These are phyloP conservation scores for Octodonta nipae DNA, from an alignment of 2,888 invertebrate genomes.

Conservation along the genomic window DNA sequence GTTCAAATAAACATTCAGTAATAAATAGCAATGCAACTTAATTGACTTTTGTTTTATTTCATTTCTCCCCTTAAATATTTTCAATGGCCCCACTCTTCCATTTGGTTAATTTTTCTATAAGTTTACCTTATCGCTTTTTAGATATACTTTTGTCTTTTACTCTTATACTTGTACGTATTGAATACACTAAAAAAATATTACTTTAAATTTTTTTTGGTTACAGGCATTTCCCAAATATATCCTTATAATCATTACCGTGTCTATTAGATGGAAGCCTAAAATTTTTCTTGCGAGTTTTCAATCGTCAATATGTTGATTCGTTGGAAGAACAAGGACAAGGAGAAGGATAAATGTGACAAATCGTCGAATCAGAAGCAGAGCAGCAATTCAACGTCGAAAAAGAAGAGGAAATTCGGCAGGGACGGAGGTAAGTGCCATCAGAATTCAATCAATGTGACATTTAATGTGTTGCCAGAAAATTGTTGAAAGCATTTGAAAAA, in stretches of 20 bases:
- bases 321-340: conserved; percentile 77
- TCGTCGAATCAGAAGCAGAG: conserved; percentile 33
- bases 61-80: background rate
- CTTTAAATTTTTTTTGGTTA: no score
- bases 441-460: no score
- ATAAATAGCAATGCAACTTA: background rate
- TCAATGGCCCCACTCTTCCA: background rate
- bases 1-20: no score
- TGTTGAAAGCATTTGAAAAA: background rate
- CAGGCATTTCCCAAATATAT: no score
- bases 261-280: no score
- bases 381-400: conserved; percentile 42
- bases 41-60: background rate
- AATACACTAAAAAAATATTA: no score
- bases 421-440: conserved; percentile 69
- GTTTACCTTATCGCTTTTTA: no score
- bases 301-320: conserved; percentile 56
- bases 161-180: no score
- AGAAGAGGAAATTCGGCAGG: conserved; percentile 68
- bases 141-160: no score
- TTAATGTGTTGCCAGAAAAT: no score
- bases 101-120: no score
- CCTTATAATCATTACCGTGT: no score
- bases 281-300: background rate
- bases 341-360: conserved; percentile 48